A percentile compares a stretch with the other conserved stretches of the same genome.
Conservation (phyloP, 2,888 invertebrate genomes). For the Graphium colonna region DNA sequence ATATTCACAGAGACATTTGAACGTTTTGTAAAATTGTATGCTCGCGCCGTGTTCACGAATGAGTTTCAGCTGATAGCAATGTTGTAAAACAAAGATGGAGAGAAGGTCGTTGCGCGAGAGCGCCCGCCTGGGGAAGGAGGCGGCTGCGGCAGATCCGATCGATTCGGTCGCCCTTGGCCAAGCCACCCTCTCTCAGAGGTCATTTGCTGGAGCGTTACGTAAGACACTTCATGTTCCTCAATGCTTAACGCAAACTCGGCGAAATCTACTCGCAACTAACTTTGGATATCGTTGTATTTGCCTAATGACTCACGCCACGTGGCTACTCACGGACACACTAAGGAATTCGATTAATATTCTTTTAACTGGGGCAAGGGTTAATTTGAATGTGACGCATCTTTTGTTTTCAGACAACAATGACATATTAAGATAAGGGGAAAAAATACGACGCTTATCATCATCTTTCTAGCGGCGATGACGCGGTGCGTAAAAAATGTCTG, state of each 20-base stretch:
- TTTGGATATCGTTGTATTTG: not conserved
- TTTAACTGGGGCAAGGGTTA: not conserved
- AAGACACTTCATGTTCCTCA: conserved; percentile 36
- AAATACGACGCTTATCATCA: conserved; percentile 21
- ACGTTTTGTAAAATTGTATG: not conserved
- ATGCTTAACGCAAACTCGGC: conserved; percentile 1
- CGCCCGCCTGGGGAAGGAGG: conserved; percentile 13
- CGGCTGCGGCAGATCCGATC: conserved; percentile 44
- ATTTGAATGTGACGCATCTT: not conserved
- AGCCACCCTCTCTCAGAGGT: conserved; percentile 54
- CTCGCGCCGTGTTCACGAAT: not conserved
- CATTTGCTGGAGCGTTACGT: conserved; percentile 62
- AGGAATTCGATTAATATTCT: not conserved
- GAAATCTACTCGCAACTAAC: not conserved
- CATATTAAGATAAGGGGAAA: conserved; percentile 4
- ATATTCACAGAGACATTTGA: no score
- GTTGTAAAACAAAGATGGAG: conserved; percentile 14
- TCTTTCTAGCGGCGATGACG: conserved; percentile 38
- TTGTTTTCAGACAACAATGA: not conserved
- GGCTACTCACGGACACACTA: not conserved
- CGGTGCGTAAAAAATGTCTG: conserved; percentile 51
- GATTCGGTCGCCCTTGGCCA: conserved; percentile 73
- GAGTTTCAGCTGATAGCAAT: conserved; percentile 31
- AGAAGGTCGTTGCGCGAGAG: conserved; percentile 12
- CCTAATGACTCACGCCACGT: not conserved